Conservation (phyloP, 2,113 vertebrate genomes). For the Epinephelus cyanopodus region DNA sequence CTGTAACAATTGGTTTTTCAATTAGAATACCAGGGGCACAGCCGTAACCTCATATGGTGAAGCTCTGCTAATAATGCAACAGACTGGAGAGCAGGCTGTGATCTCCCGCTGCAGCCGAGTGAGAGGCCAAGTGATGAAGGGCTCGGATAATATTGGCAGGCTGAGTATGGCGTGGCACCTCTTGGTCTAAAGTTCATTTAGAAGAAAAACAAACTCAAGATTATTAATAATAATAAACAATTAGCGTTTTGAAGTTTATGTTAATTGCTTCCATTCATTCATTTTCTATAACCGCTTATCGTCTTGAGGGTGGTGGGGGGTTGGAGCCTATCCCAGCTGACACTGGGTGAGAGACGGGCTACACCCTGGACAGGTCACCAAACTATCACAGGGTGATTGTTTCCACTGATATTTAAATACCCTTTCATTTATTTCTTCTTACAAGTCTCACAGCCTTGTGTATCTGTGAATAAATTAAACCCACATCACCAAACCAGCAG, state of each 20-base stretch:
- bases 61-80: not conserved
- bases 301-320: too few species aligned
- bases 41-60: constrained; percentile 15
- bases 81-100: constrained; percentile 6
- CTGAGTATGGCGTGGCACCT: not conserved
- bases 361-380: too few species aligned
- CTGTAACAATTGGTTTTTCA: constrained; percentile 21
- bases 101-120: constrained; percentile 12
- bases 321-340: too few species aligned
- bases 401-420: constrained; percentile 9
- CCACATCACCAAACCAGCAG: not conserved
- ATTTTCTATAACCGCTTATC: too few species aligned
- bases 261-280: not conserved
- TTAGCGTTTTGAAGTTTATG: constrained; percentile 7
- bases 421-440: constrained; percentile 2
- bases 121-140: constrained; percentile 9
- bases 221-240: not conserved
- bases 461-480: not conserved
- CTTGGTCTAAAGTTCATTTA: not conserved
- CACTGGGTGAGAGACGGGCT: too few species aligned
- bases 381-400: not conserved
- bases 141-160: constrained; percentile 1
- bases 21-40: constrained; percentile 19
- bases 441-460: not conserved
- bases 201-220: not conserved